Conservation (phyloP, 1,140 invertebrate genomes). For the Archegozetes longisetosus region DNA sequence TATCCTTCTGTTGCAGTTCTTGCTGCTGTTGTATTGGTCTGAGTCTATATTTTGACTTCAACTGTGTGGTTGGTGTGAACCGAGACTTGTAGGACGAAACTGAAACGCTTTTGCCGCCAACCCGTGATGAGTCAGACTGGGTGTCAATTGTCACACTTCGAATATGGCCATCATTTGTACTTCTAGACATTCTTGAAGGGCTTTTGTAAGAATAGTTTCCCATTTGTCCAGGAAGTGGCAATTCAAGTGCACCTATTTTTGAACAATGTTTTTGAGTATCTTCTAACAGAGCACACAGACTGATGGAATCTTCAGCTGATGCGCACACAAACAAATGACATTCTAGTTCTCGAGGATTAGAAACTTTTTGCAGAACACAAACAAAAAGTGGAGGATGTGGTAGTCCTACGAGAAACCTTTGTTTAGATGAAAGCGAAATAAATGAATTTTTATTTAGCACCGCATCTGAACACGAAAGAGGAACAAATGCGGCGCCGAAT, state of each 20-base stretch:
- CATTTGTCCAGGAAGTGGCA: conserved; percentile 10
- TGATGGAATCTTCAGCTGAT: conserved; percentile 62
- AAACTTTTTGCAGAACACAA: conserved; percentile 53
- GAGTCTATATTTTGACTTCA: no score
- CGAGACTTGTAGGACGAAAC: no score
- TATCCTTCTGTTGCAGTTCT: no score
- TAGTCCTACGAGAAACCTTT: conserved; percentile 18
- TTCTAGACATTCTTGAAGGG: no score
- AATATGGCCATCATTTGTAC: no score
- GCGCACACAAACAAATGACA: conserved; percentile 78
- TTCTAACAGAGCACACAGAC: conserved; percentile 34
- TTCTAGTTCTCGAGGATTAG: conserved; percentile 49
- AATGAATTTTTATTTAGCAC: conserved; percentile 20
- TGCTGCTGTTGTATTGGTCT: no score
- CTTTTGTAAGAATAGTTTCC: conserved; percentile 7
- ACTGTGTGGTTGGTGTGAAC: no score
- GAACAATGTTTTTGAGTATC: not conserved
- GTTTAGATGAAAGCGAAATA: conserved; percentile 15
- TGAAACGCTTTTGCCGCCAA: no score
- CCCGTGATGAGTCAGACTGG: no score
- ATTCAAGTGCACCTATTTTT: not conserved
- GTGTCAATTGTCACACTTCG: no score
- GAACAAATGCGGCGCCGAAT: conserved; percentile 22
- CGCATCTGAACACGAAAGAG: conserved; percentile 20
- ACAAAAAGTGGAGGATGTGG: conserved; percentile 68